phyloP scores from a whole-genome alignment of 2,113 vertebrate genomes.

The Plecturocebus donacophilus region DNA sequence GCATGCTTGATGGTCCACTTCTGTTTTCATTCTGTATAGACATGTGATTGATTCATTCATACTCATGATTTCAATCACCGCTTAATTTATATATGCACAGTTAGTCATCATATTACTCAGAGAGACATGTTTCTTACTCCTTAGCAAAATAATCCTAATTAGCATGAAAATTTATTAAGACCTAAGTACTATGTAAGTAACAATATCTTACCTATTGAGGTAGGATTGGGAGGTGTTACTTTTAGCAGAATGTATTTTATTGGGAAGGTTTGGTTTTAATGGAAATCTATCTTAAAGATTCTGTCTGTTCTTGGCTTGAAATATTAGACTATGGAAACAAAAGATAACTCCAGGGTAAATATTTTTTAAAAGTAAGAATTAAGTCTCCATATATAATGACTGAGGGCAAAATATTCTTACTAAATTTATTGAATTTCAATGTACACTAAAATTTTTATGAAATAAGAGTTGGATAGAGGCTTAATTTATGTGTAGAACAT shows the following conservation, averaged over 20 bases:
- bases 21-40: not conserved
- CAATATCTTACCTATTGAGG: not conserved
- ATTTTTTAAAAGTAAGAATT: constrained; percentile 47
- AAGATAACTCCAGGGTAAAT: constrained; percentile 36
- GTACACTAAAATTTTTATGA: constrained; percentile 63
- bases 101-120: not conserved
- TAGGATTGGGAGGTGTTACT: not conserved
- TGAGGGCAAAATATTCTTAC: constrained; percentile 47
- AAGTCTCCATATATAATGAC: constrained; percentile 55
- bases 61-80: not conserved
- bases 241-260: not conserved
- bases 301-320: constrained; percentile 2
- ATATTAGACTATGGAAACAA: constrained; percentile 37
- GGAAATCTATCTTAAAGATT: not conserved
- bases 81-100: not conserved
- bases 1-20: not conserved
- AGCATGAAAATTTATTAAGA: not conserved
- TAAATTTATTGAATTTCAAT: constrained; percentile 62
- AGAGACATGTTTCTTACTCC: not conserved
- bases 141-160: not conserved
- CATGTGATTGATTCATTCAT: not conserved
- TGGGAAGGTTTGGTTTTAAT: not conserved
- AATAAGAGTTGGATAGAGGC: constrained; percentile 35
- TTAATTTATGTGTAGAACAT: constrained; percentile 60
- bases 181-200: not conserved